Evolutionary conservation across 2,797 vertebrate genomes (phyloP).

Genomic region (Neosilurus hyrtlii): DNA sequence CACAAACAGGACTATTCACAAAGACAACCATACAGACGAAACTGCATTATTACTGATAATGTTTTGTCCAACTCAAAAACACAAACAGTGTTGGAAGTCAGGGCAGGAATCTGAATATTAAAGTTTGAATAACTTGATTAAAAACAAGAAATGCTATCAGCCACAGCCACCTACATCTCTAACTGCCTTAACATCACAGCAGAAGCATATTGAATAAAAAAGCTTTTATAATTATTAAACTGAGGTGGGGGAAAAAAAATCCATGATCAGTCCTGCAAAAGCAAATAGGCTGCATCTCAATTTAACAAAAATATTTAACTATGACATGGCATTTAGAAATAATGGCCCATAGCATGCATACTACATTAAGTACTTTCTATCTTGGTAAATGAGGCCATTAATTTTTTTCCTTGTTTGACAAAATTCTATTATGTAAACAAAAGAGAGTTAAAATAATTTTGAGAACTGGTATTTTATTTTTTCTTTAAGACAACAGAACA

Average conservation of each 20-base stretch:
- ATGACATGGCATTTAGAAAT: background rate
- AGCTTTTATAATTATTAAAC: background rate
- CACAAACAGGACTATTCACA: background rate
- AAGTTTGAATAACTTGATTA: background rate
- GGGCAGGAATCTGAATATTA: background rate
- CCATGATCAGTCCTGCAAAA: background rate
- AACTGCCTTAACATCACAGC: background rate
- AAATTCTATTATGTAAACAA: too few relatives aligned
- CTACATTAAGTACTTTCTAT: too few relatives aligned
- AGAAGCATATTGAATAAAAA: background rate
- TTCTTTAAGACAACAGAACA: too few relatives aligned
- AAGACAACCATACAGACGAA: background rate
- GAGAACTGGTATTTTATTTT: too few relatives aligned
- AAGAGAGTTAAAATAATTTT: too few relatives aligned
- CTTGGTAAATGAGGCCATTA: too few relatives aligned
- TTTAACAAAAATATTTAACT: background rate
- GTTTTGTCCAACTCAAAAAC: background rate
- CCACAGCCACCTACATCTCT: background rate
- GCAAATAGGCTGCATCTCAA: background rate
- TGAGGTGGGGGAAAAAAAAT: background rate
- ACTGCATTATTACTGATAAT: background rate
- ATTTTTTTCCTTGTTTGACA: too few relatives aligned
- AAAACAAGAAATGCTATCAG: constrained; percentile 3
- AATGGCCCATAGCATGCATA: background rate
- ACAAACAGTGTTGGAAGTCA: background rate